Conservation (phyloP, 2,797 vertebrate species). For the Enteromius paludinosus region DNA sequence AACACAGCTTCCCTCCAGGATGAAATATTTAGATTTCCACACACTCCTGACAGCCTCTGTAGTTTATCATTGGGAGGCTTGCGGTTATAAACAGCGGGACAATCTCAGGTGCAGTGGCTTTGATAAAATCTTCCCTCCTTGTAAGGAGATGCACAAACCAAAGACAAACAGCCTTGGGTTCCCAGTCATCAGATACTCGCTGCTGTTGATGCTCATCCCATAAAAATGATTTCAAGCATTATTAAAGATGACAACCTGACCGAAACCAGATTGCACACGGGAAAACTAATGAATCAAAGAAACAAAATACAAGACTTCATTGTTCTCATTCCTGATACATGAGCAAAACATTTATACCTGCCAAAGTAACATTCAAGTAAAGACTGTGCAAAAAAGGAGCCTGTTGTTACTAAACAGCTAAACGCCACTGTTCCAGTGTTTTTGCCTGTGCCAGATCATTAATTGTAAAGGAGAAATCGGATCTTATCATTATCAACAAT, state of each 20-base stretch:
- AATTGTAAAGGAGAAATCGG: not conserved
- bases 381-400: not conserved
- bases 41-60: constrained; percentile 71
- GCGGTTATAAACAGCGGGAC: constrained; percentile 72
- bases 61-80: constrained; percentile 68
- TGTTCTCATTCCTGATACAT: not conserved
- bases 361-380: not conserved
- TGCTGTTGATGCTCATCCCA: not conserved
- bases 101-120: constrained; percentile 67
- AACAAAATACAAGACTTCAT: not conserved
- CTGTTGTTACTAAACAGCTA: not conserved
- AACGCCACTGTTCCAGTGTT: not conserved
- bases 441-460: not conserved
- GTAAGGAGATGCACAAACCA: constrained; percentile 60
- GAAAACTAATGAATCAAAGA: constrained; percentile 3
- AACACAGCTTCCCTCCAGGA: constrained; percentile 66
- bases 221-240: constrained; percentile 22
- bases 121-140: constrained; percentile 62
- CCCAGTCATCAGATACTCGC: not conserved
- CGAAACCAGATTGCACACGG: constrained; percentile 7
- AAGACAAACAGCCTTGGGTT: constrained; percentile 33
- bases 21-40: constrained; percentile 80
- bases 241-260: constrained; percentile 19
- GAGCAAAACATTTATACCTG: not conserved
- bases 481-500: constrained; percentile 1